A percentile compares a stretch with the other conserved stretches of the same genome.
These are phyloP conservation scores for Oplegnathus fasciatus DNA, from an alignment of 2,113 vertebrate species.

Conservation along the genomic window DNA sequence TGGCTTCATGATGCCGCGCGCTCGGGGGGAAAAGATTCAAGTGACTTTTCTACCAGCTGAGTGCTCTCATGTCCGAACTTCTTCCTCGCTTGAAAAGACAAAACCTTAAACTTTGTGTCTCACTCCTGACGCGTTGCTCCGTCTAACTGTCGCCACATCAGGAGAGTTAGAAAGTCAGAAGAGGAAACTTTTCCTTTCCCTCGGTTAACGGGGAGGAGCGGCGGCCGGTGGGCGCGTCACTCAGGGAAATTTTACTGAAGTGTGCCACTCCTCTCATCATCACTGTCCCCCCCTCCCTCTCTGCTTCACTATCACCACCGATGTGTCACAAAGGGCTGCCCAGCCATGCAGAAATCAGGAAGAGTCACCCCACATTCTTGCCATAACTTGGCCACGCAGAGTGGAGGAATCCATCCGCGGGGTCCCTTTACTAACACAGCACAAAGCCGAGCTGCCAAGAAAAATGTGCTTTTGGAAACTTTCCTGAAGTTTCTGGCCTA, in stretches of 20 bases:
- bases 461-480: slow-evolving; percentile 15
- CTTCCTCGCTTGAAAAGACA: neutral
- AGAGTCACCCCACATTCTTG: slow-evolving; percentile 69
- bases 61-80: slow-evolving; percentile 57
- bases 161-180: slow-evolving; percentile 10
- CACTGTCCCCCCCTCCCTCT: neutral
- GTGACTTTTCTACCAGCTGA: slow-evolving; percentile 9
- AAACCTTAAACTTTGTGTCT: neutral
- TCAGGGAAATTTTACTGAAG: slow-evolving; percentile 59
- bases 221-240: slow-evolving; percentile 54
- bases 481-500: neutral
- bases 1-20: slow-evolving; percentile 62
- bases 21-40: neutral
- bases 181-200: slow-evolving; percentile 20
- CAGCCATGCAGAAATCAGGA: slow-evolving; percentile 43
- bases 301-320: neutral
- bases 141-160: slow-evolving; percentile 17
- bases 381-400: slow-evolving; percentile 47
- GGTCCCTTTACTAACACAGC: slow-evolving; percentile 14
- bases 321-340: slow-evolving; percentile 1
- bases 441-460: slow-evolving; percentile 21
- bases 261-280: slow-evolving; percentile 59
- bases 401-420: slow-evolving; percentile 51
- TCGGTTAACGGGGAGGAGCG: slow-evolving; percentile 66
- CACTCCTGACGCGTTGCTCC: neutral